Base-by-base conservation (phyloP, 2,797 vertebrate species). In the Spondyliosoma cantharus region DNA sequence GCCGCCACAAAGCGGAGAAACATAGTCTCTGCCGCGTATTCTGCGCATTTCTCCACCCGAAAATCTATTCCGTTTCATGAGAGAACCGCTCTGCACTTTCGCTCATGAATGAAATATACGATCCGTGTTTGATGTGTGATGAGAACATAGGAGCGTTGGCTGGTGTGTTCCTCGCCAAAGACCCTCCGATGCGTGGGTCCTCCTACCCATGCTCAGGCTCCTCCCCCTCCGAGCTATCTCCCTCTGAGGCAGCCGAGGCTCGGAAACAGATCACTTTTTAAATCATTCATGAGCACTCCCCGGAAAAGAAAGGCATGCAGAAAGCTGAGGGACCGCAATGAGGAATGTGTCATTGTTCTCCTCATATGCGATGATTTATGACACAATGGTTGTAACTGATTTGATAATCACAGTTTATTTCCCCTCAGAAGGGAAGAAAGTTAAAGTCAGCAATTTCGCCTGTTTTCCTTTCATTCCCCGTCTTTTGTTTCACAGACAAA, bases 331-430 rank as follows among this genome's bases (percentile, higher is more conserved):
- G 79, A 83, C 80, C 53, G 75, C 88, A 85, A 91, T 87, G 91
- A 93, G 87, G 85, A 88, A 93, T 72, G 91, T 90, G 92, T 89
- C 90, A 92, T 92, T 85, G 90, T 82, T 86, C 82, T 71, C 74
- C 90, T 93, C 85, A 90, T 92, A 90, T 75, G 82, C 82, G 52
- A 83, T 92, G 94, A 95, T 95, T 95, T 94, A 94, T 94, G 93
- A 91, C 90, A 90, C 84, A 63, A 83, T 74, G 85, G 83, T 88
- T 90, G 90, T 90, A 90, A 93, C 91, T 91, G 94, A 94, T 95
- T 94, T 94, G 92, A 95, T 95, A 93, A 94, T 94, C 93, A 88
- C 85, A 86, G 90, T 94, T 93, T 93, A 92, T 93, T 92, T 89
- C 87, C 83, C 84, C 86, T 90, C 85, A 74, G 73, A 89, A 84